phyloP scores from a whole-genome alignment of 2,797 vertebrate species.

The Darevskia nairensis region DNA sequence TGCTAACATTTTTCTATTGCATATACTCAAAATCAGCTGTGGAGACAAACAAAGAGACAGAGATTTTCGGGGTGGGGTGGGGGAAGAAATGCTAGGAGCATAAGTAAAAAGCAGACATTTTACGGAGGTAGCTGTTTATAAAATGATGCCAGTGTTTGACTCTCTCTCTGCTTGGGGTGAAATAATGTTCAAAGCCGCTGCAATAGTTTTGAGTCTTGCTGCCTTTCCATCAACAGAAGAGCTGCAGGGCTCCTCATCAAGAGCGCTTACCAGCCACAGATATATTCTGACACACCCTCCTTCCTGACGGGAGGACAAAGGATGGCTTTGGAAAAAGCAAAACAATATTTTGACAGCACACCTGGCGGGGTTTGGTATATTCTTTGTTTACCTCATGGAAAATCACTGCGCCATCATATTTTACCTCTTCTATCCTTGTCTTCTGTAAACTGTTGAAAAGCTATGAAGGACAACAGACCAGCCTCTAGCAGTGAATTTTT shows the following conservation, averaged over 20 bases:
- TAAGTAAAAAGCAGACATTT: neutral
- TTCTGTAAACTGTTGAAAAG: neutral
- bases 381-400: conserved; percentile 3
- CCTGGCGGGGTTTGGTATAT: neutral
- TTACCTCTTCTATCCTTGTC: neutral
- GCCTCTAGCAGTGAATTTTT: neutral
- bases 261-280: neutral
- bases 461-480: no score
- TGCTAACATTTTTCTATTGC: neutral
- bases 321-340: neutral
- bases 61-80: neutral
- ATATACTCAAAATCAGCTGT: neutral
- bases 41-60: neutral
- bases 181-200: neutral
- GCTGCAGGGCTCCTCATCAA: conserved; percentile 16
- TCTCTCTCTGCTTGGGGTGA: neutral
- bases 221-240: conserved; percentile 10
- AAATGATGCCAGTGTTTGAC: conserved; percentile 1
- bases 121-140: conserved; percentile 11
- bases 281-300: neutral
- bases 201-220: neutral
- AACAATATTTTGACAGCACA: conserved; percentile 22
- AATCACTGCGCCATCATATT: conserved; percentile 10
- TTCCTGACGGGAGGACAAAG: neutral
- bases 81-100: neutral